A percentile compares a stretch with the other conserved stretches of the same genome.
Conservation (phyloP, 1,140 invertebrate species). For the Drosophila setifemur region DNA sequence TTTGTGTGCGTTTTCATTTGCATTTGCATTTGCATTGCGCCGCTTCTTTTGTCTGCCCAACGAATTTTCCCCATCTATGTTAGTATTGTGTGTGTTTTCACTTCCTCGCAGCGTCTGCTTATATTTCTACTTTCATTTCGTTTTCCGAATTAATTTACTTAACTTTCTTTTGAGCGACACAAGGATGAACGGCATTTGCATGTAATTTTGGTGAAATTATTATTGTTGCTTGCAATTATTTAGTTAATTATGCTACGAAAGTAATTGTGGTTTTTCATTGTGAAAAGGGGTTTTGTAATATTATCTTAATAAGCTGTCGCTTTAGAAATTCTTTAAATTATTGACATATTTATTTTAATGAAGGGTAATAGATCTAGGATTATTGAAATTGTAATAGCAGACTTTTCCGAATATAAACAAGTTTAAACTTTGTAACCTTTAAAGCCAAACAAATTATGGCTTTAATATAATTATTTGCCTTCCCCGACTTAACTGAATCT, state of each 20-base stretch:
- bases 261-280: not conserved
- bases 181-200: constrained; percentile 13
- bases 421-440: too few species aligned
- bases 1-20: constrained; percentile 42
- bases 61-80: not conserved
- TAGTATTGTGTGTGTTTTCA: constrained; percentile 16
- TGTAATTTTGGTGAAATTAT: constrained; percentile 27
- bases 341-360: too few species aligned
- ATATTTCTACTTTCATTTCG: constrained; percentile 31
- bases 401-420: too few species aligned
- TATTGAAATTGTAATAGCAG: too few species aligned
- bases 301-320: not conserved
- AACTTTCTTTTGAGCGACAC: constrained; percentile 38
- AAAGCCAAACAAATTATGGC: too few species aligned
- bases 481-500: too few species aligned
- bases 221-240: constrained; percentile 17
- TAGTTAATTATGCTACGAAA: constrained; percentile 18
- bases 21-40: too few species aligned
- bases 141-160: constrained; percentile 54
- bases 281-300: not conserved
- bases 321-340: not conserved
- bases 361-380: too few species aligned
- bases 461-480: too few species aligned
- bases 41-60: constrained; percentile 36
- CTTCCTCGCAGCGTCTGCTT: constrained; percentile 29